Evolutionary conservation across 53 echinoderm and acorn worm genomes (phyloP).

Genomic region (Echinometra lucunter): DNA sequence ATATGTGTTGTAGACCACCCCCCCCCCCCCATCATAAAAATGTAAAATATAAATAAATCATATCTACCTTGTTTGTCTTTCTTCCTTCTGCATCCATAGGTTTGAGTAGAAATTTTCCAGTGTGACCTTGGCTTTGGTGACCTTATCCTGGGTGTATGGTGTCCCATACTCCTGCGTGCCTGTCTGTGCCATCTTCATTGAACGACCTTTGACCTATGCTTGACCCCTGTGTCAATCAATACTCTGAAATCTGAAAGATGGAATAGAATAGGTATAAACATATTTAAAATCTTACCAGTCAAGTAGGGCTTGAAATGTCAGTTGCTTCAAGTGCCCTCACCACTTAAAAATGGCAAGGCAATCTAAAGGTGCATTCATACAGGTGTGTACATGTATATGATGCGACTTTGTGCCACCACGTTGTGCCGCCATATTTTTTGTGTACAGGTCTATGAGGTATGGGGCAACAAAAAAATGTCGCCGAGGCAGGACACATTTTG

Average conservation of each 20-base stretch:
- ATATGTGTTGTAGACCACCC: too few relatives aligned
- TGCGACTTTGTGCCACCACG: too few relatives aligned
- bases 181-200: constrained; percentile 65
- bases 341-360: too few relatives aligned
- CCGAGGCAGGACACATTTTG: too few relatives aligned
- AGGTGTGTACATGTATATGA: too few relatives aligned
- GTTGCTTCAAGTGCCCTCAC: too few relatives aligned
- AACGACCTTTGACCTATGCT: constrained; percentile 52
- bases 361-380: too few relatives aligned
- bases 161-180: constrained; percentile 19
- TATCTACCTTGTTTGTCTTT: constrained; percentile 90
- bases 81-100: constrained; percentile 86
- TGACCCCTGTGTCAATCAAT: constrained; percentile 55
- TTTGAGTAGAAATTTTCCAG: constrained; percentile 90
- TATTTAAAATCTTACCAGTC: neutral
- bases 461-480: too few relatives aligned
- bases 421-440: too few relatives aligned
- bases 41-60: too few relatives aligned
- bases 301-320: neutral
- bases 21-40: too few relatives aligned
- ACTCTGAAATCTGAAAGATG: neutral
- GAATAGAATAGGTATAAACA: neutral
- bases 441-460: too few relatives aligned
- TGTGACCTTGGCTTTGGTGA: constrained; percentile 91
- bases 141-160: constrained; percentile 85